Evolutionary conservation across 1,140 invertebrate genomes (phyloP).

Genomic region (Sitophilus oryzae): DNA sequence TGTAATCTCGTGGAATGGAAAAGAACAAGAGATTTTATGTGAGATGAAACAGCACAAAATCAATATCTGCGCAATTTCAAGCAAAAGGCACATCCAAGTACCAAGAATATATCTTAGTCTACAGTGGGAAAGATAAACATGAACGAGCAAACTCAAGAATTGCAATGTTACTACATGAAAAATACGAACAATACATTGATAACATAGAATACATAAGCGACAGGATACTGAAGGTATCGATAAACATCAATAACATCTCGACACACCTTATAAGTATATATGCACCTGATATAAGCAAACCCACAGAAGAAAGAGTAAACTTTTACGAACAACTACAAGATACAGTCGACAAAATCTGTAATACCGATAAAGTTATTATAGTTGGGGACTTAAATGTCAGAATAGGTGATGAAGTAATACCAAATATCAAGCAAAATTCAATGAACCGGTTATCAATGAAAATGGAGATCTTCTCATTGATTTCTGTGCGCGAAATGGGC

Average conservation of each 20-base stretch:
- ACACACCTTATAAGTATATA: conserved; percentile 13
- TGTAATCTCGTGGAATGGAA: too few relatives aligned
- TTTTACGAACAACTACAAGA: conserved; percentile 11
- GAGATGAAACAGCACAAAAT: conserved; percentile 6
- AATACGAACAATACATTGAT: conserved; percentile 14
- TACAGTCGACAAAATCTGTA: conserved; percentile 5
- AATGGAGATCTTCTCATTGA: conserved; percentile 5
- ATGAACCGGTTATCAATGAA: conserved; percentile 10
- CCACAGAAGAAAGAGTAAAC: conserved; percentile 8
- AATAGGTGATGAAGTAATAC: conserved; percentile 17
- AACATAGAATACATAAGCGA: conserved; percentile 15
- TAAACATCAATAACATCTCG: not conserved
- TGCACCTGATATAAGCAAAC: conserved; percentile 18
- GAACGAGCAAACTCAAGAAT: conserved; percentile 13
- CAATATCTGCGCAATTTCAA: conserved; percentile 14
- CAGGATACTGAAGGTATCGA: conserved; percentile 5
- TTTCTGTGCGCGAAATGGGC: conserved; percentile 12
- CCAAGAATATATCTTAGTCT: conserved; percentile 18
- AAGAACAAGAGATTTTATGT: too few relatives aligned
- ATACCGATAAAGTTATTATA: conserved; percentile 11
- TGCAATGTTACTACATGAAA: conserved; percentile 20
- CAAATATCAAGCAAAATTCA: conserved; percentile 13
- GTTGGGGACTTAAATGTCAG: conserved; percentile 13
- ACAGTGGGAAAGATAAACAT: conserved; percentile 18
- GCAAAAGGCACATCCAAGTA: conserved; percentile 11